Evolutionary conservation across 2,888 invertebrate genomes (phyloP).

Genomic region (Tortrix viridana): DNA sequence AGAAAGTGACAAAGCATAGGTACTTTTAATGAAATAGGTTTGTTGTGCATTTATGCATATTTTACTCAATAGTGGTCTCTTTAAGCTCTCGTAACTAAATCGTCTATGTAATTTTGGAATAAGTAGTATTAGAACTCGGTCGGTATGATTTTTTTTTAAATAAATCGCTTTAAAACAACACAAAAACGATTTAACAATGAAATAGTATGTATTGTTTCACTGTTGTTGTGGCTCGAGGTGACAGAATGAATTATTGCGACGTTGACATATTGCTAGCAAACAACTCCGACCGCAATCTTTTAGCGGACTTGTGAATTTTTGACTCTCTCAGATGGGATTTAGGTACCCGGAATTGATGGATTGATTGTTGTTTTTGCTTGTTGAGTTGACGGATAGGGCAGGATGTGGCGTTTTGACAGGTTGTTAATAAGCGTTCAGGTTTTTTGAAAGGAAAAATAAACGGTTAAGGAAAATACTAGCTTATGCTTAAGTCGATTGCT

Average conservation of each 20-base stretch:
- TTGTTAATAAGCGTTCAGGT: neutral
- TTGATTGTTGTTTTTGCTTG: constrained; percentile 33
- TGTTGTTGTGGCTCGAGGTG: constrained; percentile 53
- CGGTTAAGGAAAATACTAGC: too few species aligned
- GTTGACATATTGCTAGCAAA: constrained; percentile 53
- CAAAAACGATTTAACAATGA: constrained; percentile 14
- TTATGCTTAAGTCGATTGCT: too few species aligned
- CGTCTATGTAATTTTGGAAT: too few species aligned
- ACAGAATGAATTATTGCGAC: constrained; percentile 60
- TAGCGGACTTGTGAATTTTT: constrained; percentile 35
- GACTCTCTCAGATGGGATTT: constrained; percentile 35
- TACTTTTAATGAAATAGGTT: too few species aligned
- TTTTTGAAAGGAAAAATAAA: neutral
- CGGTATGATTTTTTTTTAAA: too few species aligned
- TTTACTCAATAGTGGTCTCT: too few species aligned
- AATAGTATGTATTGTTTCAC: constrained; percentile 28
- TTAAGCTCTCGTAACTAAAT: too few species aligned
- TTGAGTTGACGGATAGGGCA: constrained; percentile 16
- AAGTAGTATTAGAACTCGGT: too few species aligned
- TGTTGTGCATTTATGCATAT: too few species aligned
- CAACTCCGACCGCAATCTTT: constrained; percentile 34
- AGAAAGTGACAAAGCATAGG: too few species aligned
- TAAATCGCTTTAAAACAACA: neutral
- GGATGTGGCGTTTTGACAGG: neutral
- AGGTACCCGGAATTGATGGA: constrained; percentile 30